These are phyloP conservation scores for Bubo bubo DNA, from an alignment of 2,113 vertebrate genomes.

Conservation along the genomic window DNA sequence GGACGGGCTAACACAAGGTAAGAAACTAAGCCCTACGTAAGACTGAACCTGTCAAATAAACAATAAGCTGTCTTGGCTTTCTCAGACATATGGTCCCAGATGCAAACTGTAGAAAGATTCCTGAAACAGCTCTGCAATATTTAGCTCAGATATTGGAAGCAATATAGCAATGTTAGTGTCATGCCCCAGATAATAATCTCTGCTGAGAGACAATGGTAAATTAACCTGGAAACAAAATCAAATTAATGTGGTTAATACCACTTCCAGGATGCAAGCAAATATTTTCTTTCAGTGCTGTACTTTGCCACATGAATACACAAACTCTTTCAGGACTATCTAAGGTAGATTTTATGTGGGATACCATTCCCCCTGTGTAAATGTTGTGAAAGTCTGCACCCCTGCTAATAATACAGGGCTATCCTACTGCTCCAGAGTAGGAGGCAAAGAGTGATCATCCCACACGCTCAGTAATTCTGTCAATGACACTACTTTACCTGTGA, in stretches of 20 bases:
- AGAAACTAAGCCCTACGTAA: neutral
- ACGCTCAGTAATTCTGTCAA: neutral
- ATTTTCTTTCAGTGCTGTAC: neutral
- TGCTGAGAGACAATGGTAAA: neutral
- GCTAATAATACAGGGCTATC: neutral
- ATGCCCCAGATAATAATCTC: neutral
- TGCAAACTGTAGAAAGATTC: neutral
- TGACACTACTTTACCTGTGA: neutral
- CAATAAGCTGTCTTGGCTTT: neutral
- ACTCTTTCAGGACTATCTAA: neutral
- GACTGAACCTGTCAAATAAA: neutral
- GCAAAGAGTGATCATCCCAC: neutral
- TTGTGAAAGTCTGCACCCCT: neutral
- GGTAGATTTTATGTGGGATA: neutral
- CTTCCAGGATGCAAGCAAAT: neutral
- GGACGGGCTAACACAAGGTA: neutral
- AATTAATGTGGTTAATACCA: neutral
- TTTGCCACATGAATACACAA: neutral
- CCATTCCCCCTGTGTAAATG: neutral
- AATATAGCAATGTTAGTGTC: neutral
- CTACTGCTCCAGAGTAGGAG: neutral
- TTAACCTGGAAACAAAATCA: neutral
- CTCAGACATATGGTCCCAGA: neutral
- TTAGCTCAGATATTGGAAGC: neutral
- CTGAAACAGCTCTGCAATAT: neutral